These are phyloP conservation scores for Petrolisthes cinctipes DNA, from an alignment of 2,888 invertebrate species.

Conservation along the genomic window DNA sequence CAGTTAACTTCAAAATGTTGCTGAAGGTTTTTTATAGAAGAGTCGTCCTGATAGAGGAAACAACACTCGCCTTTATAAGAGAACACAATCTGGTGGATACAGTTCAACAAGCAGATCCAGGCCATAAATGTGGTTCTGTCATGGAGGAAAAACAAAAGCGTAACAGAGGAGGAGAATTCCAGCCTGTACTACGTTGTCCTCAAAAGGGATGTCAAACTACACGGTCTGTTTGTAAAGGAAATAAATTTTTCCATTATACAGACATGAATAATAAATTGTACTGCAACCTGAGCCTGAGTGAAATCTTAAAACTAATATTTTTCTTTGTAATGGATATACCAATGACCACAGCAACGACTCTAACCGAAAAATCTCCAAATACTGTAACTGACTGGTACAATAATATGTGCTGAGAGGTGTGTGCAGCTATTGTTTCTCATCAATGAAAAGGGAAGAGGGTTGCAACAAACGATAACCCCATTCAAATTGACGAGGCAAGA, in stretches of 20 bases:
- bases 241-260: slow-evolving; percentile 2
- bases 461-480: slow-evolving; percentile 31
- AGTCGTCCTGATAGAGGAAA: slow-evolving; percentile 9
- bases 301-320: slow-evolving; percentile 2
- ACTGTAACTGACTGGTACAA: slow-evolving; percentile 17
- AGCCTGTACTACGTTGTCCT: slow-evolving; percentile 2
- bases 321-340: slow-evolving; percentile 17
- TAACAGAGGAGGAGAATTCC: slow-evolving; percentile 5
- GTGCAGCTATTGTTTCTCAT: slow-evolving; percentile 17
- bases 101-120: slow-evolving; percentile 3
- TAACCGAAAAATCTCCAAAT: slow-evolving; percentile 11
- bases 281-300: not conserved
- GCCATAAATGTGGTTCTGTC: slow-evolving; percentile 8
- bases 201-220: not conserved
- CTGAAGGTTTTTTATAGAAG: not conserved
- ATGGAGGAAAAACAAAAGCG: slow-evolving; percentile 4
- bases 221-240: not conserved
- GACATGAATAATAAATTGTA: not conserved
- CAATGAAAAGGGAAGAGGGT: not conserved
- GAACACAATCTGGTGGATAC: slow-evolving; percentile 21
- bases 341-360: slow-evolving; percentile 11
- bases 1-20: not conserved
- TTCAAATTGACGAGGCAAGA: slow-evolving; percentile 32
- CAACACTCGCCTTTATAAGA: not conserved
- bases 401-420: slow-evolving; percentile 21